Base-by-base conservation (phyloP, 2,113 vertebrate species). In the Gasterosteus nipponicus region DNA sequence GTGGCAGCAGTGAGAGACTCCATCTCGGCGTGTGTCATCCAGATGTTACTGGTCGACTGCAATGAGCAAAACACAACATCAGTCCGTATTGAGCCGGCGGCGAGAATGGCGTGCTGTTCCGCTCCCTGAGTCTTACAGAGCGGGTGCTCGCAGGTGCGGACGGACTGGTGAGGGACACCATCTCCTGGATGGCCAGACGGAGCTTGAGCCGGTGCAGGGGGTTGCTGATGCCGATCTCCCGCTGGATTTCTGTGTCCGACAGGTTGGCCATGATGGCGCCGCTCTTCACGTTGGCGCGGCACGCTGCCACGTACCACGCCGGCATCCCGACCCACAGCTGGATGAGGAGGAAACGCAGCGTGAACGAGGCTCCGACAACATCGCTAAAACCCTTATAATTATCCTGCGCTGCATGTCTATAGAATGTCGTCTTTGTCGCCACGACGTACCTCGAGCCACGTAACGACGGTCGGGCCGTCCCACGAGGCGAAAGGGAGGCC, bases 1-100 rank as follows among this genome's bases (percentile, higher is more conserved):
- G 95, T 96, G 4, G 96, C 94, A 63, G 96, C 95, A 0, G 96
- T 94, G 60, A 98, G 94, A 18, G 96, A 96, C 86, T 98, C 96
- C 96, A 98, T 97, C 91, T 98, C 97, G 58, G 97, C 97, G 0
- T 98, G 97, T 1, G 97, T 98, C 96, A 98, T 97, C 97, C 97
- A 98, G 54, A 98, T 96, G 15, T 98, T 97, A 92, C 96, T 96
- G 81, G 97, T 97, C 39, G 96, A 96, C 97, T 98, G 87, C 16
- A 87, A 87, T 0, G 54, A 77, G 31, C 2, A 70, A 83, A 42
- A 76, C 8, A 5, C 19, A 41, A 68, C 7, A 39, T 82, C 49
- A 68, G 31, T 33, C 18, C 0, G 33, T 35, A 35, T 35, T 31
- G 18, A 26, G 10, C 26, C 67, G 18, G 56, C 59, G 38, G 53